These are phyloP conservation scores for Nannoperca australis DNA, from an alignment of 2,797 vertebrate genomes.

Conservation along the genomic window DNA sequence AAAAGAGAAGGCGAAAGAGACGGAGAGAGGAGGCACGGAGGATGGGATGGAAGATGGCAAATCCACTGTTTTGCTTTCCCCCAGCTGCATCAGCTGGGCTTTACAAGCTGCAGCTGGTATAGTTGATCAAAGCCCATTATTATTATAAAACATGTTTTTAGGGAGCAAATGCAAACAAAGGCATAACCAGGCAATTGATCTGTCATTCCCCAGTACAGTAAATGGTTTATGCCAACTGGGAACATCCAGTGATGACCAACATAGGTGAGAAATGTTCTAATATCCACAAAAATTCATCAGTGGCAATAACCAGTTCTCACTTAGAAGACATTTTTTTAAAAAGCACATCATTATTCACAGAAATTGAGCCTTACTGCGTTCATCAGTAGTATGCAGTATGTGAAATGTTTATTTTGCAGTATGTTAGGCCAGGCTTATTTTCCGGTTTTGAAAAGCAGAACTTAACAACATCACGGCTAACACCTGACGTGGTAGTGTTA, in stretches of 20 bases:
- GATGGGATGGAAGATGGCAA: constrained; percentile 29
- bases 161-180: constrained; percentile 66
- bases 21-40: constrained; percentile 42
- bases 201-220: constrained; percentile 23
- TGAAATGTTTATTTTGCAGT: too few species aligned
- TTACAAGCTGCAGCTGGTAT: constrained; percentile 72
- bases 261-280: background rate
- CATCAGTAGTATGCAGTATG: too few species aligned
- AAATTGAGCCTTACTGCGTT: too few species aligned
- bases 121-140: constrained; percentile 69
- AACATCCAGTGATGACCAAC: background rate
- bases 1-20: constrained; percentile 19
- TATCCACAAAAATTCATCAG: background rate
- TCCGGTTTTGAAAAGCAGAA: too few species aligned
- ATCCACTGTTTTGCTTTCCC: constrained; percentile 57
- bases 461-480: too few species aligned
- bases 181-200: constrained; percentile 48
- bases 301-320: background rate
- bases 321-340: background rate
- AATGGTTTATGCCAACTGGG: background rate
- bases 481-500: too few species aligned
- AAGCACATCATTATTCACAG: background rate
- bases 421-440: too few species aligned
- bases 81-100: constrained; percentile 72
- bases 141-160: constrained; percentile 65